Evolutionary conservation across 1,140 invertebrate species (phyloP).

Genomic region (Geopemphigus sp.): DNA sequence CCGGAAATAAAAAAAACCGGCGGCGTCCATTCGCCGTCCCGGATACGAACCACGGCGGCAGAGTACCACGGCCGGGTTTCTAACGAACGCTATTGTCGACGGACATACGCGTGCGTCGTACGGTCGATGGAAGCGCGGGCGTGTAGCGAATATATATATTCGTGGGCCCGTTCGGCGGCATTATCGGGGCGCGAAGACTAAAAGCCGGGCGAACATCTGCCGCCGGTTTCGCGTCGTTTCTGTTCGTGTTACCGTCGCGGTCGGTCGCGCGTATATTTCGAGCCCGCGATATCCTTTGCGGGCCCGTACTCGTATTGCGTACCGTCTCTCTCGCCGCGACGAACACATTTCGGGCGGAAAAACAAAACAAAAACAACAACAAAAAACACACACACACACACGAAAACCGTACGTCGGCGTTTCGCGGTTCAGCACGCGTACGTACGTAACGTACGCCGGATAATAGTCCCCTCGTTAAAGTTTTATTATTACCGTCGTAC

Average conservation of each 20-base stretch:
- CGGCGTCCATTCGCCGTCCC: too few relatives aligned
- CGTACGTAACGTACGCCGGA: background rate
- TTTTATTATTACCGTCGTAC: constrained; percentile 10
- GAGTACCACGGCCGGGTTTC: too few relatives aligned
- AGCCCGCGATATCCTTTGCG: background rate
- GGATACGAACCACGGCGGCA: too few relatives aligned
- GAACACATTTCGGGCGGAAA: constrained; percentile 29
- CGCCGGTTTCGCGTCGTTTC: background rate
- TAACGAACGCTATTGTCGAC: too few relatives aligned
- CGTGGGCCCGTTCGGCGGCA: too few relatives aligned
- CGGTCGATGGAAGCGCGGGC: too few relatives aligned
- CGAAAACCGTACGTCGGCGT: background rate
- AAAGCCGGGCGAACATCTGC: too few relatives aligned
- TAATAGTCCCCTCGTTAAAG: constrained; percentile 29
- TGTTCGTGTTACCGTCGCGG: background rate
- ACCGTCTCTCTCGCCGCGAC: background rate
- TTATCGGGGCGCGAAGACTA: too few relatives aligned
- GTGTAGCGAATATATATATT: too few relatives aligned
- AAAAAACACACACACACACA: background rate
- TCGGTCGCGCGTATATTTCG: constrained; percentile 12
- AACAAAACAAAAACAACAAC: constrained; percentile 5
- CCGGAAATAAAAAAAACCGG: too few relatives aligned
- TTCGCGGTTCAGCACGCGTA: constrained; percentile 36
- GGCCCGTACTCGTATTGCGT: background rate
- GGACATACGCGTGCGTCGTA: too few relatives aligned